Base-by-base conservation (phyloP, 2,888 invertebrate species). In the Poecilobothrus nobilitatus region DNA sequence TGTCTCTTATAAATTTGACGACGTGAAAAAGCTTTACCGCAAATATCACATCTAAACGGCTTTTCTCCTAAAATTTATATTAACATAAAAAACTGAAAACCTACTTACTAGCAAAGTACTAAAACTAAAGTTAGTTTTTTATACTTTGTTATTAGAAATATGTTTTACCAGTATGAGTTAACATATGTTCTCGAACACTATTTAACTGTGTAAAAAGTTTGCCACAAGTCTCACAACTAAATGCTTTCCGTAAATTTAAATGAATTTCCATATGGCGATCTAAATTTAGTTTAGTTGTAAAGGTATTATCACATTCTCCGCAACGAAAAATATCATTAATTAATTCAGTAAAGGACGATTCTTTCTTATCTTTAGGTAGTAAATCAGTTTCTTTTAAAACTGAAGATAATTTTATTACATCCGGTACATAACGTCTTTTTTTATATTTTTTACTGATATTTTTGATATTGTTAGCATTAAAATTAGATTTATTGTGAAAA, bases 211-310 rank as follows among this genome's bases (percentile, higher is more conserved):
- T 70, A 63, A 70, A 71, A 21, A 34, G n/a, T 15, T 22, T 62
- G 41, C 68, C 69, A 62, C 71, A 71, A 63, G 67, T 61, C 12
- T 53, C 37, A 34, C 71, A 71, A 68, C 68, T 22, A 69, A 41
- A 70, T 9, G 71, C 68, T 66, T 67, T 27, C 4, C 63, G 67
- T 5, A 61, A 21, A 15, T 68, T 65, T 2, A 65, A 44, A 66
- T 71, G 71, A 2, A 63, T 71, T n/a, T 68, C 21, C n/a, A 68
- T 66, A 41, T 71, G 71, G 5, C 71, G 65, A 27, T 65, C 66
- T n/a, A 71, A 44, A 66, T 69, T 71, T 12, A 70, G 33, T 34
- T 69, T 68, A 27, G 67, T 68, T 18, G 70, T 66, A 65, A 70
- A 71, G 12, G 41, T 27, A 53, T 70, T 71, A 15, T 69, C 65